Base-by-base conservation (phyloP, 2,797 vertebrate species). In the Lindbergichthys nudifrons region DNA sequence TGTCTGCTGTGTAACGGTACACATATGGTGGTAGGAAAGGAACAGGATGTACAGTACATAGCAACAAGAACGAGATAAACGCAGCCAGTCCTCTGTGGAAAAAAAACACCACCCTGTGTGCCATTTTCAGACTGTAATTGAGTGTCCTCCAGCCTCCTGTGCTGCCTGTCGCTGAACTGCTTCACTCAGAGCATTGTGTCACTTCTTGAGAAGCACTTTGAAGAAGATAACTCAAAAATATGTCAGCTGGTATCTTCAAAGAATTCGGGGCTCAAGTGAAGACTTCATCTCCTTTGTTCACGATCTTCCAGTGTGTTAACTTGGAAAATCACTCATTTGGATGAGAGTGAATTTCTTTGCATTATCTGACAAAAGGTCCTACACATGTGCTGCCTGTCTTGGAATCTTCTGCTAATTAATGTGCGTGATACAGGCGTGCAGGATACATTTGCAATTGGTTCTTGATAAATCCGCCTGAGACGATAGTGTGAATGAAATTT, bases 381-480 rank as follows among this genome's bases (percentile, higher is more conserved):
- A 10, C 19, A 41, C 26, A 41, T 26, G 0, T 12, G 2, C 30
- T n/a, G 19, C 13, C 16, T 54, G 78, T 65, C 63, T 60, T 18
- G 15, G 43, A 60, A 67, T 83, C 60, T 45, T 23, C 60, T 53
- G 63, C 64, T 87, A 88, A 89, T 89, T 84, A 85, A 84, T 62
- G 70, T 62, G 61, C 46, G 11, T 47, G 79, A 77, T 73, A 73
- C 42, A 57, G 16, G 48, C 66, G 71, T 18, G 51, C 30, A 23
- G 61, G 64, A 70, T 72, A 46, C 52, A 75, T 83, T 75, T 58
- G 74, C 86, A 59, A 54, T 58, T n/a, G 51, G 26, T 14, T 65
- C 61, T 56, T 45, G 82, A 83, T 83, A 77, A 83, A 82, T 77
- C 78, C 77, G 72, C 66, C 21, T 36, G 65, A 41, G 69, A 75